These are phyloP conservation scores for Psilopogon haemacephalus DNA, from an alignment of 2,113 vertebrate genomes.

Conservation along the genomic window DNA sequence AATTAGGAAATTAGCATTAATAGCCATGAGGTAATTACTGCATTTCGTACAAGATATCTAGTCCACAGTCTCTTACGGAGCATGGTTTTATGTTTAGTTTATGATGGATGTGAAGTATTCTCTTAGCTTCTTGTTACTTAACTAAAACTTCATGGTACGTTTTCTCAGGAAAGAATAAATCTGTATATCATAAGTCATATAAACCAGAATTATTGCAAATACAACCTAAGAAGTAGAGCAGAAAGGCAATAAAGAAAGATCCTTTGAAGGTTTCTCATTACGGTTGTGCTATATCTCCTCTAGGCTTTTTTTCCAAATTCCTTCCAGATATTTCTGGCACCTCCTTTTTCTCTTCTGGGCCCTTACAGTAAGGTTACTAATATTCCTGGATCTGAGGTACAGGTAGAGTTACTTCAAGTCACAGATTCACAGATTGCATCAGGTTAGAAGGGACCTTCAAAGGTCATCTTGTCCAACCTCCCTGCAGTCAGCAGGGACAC, in stretches of 20 bases:
- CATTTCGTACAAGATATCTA: background rate
- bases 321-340: background rate
- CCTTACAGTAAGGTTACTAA: background rate
- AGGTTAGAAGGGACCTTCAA: too few relatives aligned
- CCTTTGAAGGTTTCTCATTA: slow-evolving; percentile 2
- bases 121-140: background rate
- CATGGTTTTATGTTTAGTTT: background rate
- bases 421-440: too few relatives aligned
- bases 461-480: too few relatives aligned
- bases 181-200: background rate
- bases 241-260: slow-evolving; percentile 24
- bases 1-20: background rate
- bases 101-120: background rate
- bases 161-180: background rate
- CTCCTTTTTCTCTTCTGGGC: background rate
- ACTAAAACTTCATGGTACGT: background rate
- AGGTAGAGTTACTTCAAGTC: background rate
- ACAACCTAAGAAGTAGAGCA: background rate
- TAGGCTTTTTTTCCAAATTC: slow-evolving; percentile 26
- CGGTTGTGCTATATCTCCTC: background rate
- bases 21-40: background rate
- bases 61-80: background rate
- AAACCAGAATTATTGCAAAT: background rate
- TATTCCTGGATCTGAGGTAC: background rate
- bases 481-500: too few relatives aligned